Conservation (phyloP, 2,888 invertebrate genomes). For the Phymatocera aterrima region DNA sequence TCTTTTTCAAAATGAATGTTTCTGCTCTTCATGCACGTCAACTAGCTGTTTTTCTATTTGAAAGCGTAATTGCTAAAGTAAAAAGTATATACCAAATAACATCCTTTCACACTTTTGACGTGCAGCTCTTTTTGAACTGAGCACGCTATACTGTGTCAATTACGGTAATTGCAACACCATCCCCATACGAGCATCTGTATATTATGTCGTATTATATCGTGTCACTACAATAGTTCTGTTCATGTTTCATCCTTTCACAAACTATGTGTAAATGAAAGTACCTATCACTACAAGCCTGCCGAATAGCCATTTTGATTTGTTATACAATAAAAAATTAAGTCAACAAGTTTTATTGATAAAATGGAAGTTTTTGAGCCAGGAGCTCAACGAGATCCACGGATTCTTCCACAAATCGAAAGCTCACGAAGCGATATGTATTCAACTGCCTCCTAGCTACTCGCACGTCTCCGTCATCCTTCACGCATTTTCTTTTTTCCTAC, state of each 20-base stretch:
- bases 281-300: not conserved
- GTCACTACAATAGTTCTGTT: not conserved
- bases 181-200: not conserved
- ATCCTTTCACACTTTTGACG: not conserved
- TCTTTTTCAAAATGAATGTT: no score
- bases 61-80: not conserved
- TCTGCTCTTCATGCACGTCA: not conserved
- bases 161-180: not conserved
- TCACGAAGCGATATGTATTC: not conserved
- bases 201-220: not conserved
- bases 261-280: not conserved
- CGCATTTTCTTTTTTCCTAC: not conserved
- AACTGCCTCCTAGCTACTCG: not conserved
- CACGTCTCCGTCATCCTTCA: not conserved
- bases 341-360: not conserved
- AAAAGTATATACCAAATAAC: not conserved
- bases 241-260: not conserved
- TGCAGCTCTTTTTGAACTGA: not conserved
- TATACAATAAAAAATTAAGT: not conserved
- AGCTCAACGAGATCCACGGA: not conserved
- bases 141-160: not conserved
- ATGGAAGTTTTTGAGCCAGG: not conserved
- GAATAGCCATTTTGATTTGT: no score
- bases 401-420: not conserved
- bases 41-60: not conserved